Evolutionary conservation across 1,140 invertebrate genomes (phyloP).

Genomic region (Probaryconus sp.): DNA sequence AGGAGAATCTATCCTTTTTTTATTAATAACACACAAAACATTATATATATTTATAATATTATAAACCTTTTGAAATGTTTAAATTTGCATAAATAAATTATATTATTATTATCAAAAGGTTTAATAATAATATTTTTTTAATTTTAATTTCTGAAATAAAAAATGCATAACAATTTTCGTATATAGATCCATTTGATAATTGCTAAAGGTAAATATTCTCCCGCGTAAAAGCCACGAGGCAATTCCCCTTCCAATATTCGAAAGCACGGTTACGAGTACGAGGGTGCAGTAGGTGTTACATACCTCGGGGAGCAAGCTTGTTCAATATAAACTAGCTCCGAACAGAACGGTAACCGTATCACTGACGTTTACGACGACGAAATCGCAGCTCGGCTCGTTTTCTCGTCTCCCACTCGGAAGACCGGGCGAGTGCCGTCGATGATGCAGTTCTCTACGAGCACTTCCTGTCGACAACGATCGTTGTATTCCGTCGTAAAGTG

Average conservation of each 20-base stretch:
- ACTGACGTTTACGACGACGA: slow-evolving; percentile 79
- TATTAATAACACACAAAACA: too few species aligned
- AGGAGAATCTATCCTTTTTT: too few species aligned
- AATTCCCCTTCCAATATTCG: slow-evolving; percentile 36
- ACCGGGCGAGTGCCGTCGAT: slow-evolving; percentile 65
- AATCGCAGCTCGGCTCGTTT: slow-evolving; percentile 79
- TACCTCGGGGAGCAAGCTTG: slow-evolving; percentile 78
- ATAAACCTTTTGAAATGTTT: too few species aligned
- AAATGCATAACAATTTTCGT: too few species aligned
- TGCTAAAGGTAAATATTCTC: too few species aligned
- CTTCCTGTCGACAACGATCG: slow-evolving; percentile 62
- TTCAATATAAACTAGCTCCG: slow-evolving; percentile 78
- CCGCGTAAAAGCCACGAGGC: slow-evolving; percentile 75
- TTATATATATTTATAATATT: too few species aligned
- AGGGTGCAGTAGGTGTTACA: slow-evolving; percentile 76
- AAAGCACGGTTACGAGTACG: slow-evolving; percentile 43
- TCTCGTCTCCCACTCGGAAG: slow-evolving; percentile 53
- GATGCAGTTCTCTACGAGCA: slow-evolving; percentile 66
- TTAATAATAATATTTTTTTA: too few species aligned
- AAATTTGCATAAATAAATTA: too few species aligned
- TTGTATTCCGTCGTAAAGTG: slow-evolving; percentile 59
- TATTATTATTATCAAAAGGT: too few species aligned
- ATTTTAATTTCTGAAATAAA: too few species aligned
- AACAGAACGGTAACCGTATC: slow-evolving; percentile 79
- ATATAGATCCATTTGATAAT: too few species aligned